phyloP scores from a whole-genome alignment of 1,140 invertebrate species.

The Brachionus calyciflorus region DNA sequence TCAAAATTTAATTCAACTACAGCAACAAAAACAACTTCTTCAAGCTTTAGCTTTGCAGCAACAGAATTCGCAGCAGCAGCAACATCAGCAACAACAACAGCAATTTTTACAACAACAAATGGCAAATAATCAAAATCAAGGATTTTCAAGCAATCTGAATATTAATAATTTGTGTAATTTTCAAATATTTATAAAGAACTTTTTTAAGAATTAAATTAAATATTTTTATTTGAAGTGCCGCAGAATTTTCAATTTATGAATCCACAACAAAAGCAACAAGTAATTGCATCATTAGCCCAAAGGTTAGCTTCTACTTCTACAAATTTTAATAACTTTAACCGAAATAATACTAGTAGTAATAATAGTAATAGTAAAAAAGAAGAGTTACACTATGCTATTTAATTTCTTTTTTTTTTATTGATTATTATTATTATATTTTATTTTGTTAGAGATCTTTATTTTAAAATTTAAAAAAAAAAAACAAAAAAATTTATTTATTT shows the following conservation, averaged over 20 bases:
- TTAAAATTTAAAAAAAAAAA: constrained; percentile 36
- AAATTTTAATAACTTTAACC: constrained; percentile 12
- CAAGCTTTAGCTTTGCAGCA: neutral
- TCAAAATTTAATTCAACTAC: neutral
- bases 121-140: neutral
- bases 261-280: constrained; percentile 32
- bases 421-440: too few species aligned
- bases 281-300: constrained; percentile 21
- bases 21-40: neutral
- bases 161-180: too few species aligned
- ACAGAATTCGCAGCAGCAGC: constrained; percentile 5
- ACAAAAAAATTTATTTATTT: constrained; percentile 43
- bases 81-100: neutral
- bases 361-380: constrained; percentile 30
- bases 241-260: constrained; percentile 17
- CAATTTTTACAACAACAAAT: neutral
- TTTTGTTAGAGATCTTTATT: neutral
- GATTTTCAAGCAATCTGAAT: neutral
- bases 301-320: constrained; percentile 32
- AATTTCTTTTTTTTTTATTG: constrained; percentile 2
- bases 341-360: constrained; percentile 16
- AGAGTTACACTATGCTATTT: constrained; percentile 20
- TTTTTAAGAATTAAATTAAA: constrained; percentile 10
- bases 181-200: too few species aligned
- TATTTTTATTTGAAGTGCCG: neutral